Base-by-base conservation (phyloP, 2,113 vertebrate genomes). In the Odontesthes bonariensis region DNA sequence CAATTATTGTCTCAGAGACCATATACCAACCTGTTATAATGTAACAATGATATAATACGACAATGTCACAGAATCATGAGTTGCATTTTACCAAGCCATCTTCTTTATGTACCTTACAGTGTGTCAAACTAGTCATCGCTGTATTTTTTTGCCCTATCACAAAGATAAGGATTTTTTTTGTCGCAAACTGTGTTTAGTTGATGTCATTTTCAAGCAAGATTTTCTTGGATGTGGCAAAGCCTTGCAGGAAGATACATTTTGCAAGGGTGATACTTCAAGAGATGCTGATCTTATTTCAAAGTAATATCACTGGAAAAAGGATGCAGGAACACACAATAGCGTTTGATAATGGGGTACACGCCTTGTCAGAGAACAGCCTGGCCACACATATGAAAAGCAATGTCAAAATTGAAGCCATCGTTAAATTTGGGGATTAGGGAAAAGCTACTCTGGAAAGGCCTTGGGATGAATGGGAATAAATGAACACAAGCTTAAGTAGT, bases 291-390 rank as follows among this genome's bases (percentile, higher is more conserved):
- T 22, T 35, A 49, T 33, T 59, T 35, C 35, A 44, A 68, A 22
- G 58, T 20, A 35, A 58, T 57, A 12, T 52, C 33, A n/a, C 2
- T 19, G 19, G 47, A 12, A 35, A 32, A 35, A 16, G 20, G 35
- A 12, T 19, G 22, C 23, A 51, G 20, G 19, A 51, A 40, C 54
- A 58, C 51, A 31, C 12, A 75, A 22, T 44, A 52, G 8, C 16
- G 16, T 77, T 53, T 78, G n/a, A 49, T 51, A 59, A 71, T 35
- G 17, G 20, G 23, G 20, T 44, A 27, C n/a, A 47, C 75, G 59
- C 19, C 44, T 71, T 51, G 55, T 72, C 27, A 27, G 54, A 20
- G 61, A 46, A 58, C 16, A 32, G 20, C 27, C 35, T 23, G 47
- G 31, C 47, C 33, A 33, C 5, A 20, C 38, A 11, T 8, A 40